A percentile compares a stretch with the other conserved stretches of the same genome.
Evolutionary conservation across 2,888 invertebrate genomes (phyloP).

Genomic region (Cosmopolites sordidus): DNA sequence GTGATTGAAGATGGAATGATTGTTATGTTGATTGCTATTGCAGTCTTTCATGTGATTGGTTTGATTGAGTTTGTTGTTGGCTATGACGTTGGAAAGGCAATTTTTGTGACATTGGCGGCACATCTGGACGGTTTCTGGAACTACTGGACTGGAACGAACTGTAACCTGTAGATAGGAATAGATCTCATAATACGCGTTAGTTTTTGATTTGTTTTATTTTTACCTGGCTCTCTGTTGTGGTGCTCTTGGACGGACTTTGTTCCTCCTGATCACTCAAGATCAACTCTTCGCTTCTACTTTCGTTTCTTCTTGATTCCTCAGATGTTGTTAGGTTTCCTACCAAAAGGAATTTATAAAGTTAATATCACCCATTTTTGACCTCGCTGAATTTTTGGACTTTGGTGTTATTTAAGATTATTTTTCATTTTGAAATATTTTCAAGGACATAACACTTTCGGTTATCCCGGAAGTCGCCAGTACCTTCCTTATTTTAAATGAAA

Average conservation of each 20-base stretch:
- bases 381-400: too few species aligned
- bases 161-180: slow-evolving; percentile 57
- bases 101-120: slow-evolving; percentile 77
- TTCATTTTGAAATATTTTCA: too few species aligned
- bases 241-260: slow-evolving; percentile 67
- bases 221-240: slow-evolving; percentile 76
- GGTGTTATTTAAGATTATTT: too few species aligned
- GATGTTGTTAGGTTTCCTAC: slow-evolving; percentile 29
- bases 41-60: slow-evolving; percentile 13
- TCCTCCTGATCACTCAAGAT: slow-evolving; percentile 55
- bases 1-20: background rate
- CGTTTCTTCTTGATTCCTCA: slow-evolving; percentile 30
- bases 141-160: slow-evolving; percentile 70
- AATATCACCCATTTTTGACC: too few species aligned
- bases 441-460: too few species aligned
- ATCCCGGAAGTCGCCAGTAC: too few species aligned
- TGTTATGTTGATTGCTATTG: slow-evolving; percentile 21
- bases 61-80: slow-evolving; percentile 17
- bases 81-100: slow-evolving; percentile 51
- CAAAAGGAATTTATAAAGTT: too few species aligned
- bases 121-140: slow-evolving; percentile 67
- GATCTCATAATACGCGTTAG: background rate
- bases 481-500: too few species aligned
- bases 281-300: slow-evolving; percentile 49
- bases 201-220: slow-evolving; percentile 24